Conservation (phyloP, 2,888 invertebrate species). For the Tromatobia lineatoria region DNA sequence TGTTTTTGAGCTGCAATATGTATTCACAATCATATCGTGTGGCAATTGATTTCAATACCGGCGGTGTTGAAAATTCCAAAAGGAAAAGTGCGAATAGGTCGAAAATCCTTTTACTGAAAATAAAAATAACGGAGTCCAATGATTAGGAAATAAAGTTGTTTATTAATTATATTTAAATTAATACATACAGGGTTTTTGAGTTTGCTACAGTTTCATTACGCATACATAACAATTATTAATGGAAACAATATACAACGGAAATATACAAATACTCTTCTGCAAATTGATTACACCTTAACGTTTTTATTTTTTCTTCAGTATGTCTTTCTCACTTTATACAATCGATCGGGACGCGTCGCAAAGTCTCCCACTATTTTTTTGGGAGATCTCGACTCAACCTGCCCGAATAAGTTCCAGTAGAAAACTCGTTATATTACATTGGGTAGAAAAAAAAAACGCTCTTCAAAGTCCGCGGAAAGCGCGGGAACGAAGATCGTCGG, state of each 20-base stretch:
- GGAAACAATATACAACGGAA: slow-evolving; percentile 81
- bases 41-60: too few relatives aligned
- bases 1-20: too few relatives aligned
- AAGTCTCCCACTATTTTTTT: slow-evolving; percentile 1
- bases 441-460: slow-evolving; percentile 53
- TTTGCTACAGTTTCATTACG: slow-evolving; percentile 76
- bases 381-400: slow-evolving; percentile 9
- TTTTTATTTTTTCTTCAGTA: slow-evolving; percentile 37
- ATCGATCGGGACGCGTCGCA: slow-evolving; percentile 52
- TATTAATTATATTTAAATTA: slow-evolving; percentile 80
- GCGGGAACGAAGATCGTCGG: slow-evolving; percentile 16
- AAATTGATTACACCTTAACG: slow-evolving; percentile 48
- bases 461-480: slow-evolving; percentile 38
- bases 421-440: slow-evolving; percentile 56
- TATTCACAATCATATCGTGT: too few relatives aligned
- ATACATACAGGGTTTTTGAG: slow-evolving; percentile 76
- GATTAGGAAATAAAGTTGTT: slow-evolving; percentile 78
- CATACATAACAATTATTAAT: slow-evolving; percentile 77
- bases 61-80: too few relatives aligned
- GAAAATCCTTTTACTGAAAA: background rate
- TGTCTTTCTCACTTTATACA: slow-evolving; percentile 48
- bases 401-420: slow-evolving; percentile 52
- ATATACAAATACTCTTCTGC: slow-evolving; percentile 69
- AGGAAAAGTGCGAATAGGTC: background rate
- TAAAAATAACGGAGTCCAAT: background rate